These are phyloP conservation scores for Bombus affinis DNA, from an alignment of 1,140 invertebrate species.

Conservation along the genomic window DNA sequence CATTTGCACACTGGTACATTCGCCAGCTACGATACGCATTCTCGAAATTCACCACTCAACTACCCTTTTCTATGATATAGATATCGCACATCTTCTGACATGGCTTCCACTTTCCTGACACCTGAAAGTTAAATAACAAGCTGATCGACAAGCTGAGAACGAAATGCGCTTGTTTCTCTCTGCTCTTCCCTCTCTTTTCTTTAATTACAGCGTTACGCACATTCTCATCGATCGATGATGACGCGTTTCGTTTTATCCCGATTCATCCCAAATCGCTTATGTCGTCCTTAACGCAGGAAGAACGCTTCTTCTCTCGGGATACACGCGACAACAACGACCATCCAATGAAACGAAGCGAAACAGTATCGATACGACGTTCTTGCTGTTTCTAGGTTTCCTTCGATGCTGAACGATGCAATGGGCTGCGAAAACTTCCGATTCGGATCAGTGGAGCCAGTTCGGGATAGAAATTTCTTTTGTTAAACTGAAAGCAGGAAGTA, in stretches of 20 bases:
- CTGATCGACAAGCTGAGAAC: too few relatives aligned
- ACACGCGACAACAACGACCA: background rate
- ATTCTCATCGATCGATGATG: too few relatives aligned
- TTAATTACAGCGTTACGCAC: background rate
- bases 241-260: background rate
- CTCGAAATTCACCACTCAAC: too few relatives aligned
- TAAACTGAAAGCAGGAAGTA: slow-evolving; percentile 73
- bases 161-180: background rate
- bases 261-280: background rate
- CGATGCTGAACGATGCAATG: slow-evolving; percentile 12
- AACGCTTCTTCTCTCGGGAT: background rate
- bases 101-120: background rate
- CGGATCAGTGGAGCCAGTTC: slow-evolving; percentile 42
- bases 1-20: too few relatives aligned
- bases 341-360: slow-evolving; percentile 1
- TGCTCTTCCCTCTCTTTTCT: background rate
- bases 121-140: background rate
- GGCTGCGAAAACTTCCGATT: slow-evolving; percentile 41
- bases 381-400: background rate
- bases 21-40: too few relatives aligned
- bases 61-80: too few relatives aligned
- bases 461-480: slow-evolving; percentile 67
- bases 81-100: too few relatives aligned
- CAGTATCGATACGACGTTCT: background rate
- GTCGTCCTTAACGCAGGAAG: too few relatives aligned